Evolutionary conservation across 1,140 invertebrate genomes (phyloP), one percentile per base, ranked within the genome.

Genomic region (Wiebesia pumilae): DNA sequence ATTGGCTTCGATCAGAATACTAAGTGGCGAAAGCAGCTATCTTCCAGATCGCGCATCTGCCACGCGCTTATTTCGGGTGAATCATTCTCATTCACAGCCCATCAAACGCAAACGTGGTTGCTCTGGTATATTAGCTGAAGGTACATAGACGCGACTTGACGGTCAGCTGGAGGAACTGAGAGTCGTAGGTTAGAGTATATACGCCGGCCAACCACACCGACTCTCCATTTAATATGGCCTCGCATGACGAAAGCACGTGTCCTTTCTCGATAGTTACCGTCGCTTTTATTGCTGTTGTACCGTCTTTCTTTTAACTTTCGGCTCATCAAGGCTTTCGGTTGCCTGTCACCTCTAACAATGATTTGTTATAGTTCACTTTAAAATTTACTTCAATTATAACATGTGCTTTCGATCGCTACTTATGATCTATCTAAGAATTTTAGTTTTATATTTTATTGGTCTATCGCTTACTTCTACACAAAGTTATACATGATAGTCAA

Each of bases 41-140:
- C 93, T 93, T 89, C 73, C 87, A 89, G 91, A 93, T 93, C 92
- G 91, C 91, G 92, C 93, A 93, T 93, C 93, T 93, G 93, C 92
- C 90, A 89, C 85, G 88, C 87, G 19, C 40, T 81, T 24, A 27
- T 51, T 92, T 92, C 91, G 89, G 91, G 91, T 93, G 92, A 93
- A 93, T 93, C 93, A 93, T 89, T 92, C 38, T 67, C 65, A 4
- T 10, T 10, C 14, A 24, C 1, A 4, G 30, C 51, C 16, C 21
- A 43, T 6, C 14, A 33, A 30, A 24, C 47, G 16, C 30, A 54
- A 14, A n/a, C 51, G 3, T 14, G n/a, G 9, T 33, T n/a, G 47
- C 47, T 43, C 19, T 38, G 1, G 16, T 7, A 27, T 7, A 47
- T 1, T 33, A 2, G 6, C 7, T 30, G 3, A 38, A 47, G 16